Evolutionary conservation across 2,888 invertebrate species (phyloP).

Genomic region (Quadroppia sp.): DNA sequence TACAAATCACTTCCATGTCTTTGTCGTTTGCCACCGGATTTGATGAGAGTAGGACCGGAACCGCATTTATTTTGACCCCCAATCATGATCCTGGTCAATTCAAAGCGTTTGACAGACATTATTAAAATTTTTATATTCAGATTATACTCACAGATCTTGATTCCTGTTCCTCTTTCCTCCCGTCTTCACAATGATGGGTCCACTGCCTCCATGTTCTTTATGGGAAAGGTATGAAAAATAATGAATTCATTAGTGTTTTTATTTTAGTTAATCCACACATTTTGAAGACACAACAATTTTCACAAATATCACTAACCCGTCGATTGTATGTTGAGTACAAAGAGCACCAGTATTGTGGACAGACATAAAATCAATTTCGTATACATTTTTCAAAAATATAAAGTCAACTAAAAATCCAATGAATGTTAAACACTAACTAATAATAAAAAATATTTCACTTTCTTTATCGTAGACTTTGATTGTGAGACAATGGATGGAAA

Average conservation of each 20-base stretch:
- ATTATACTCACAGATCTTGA: neutral
- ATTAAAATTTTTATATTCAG: no score
- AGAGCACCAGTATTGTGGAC: neutral
- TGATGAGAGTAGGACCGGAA: neutral
- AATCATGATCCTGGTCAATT: neutral
- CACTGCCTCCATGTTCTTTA: neutral
- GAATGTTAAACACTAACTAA: neutral
- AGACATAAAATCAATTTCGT: neutral
- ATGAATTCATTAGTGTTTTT: neutral
- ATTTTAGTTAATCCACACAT: neutral
- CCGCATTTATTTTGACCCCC: slow-evolving; percentile 11
- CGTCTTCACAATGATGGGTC: neutral
- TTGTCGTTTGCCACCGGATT: neutral
- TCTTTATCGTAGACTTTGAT: neutral
- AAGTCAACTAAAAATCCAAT: neutral
- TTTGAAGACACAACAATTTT: no score
- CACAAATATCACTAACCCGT: slow-evolving; percentile 3
- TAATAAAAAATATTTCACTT: neutral
- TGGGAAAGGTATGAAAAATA: neutral
- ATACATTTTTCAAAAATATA: neutral
- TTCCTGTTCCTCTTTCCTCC: neutral
- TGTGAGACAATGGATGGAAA: neutral
- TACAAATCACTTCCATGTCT: neutral
- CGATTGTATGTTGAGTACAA: neutral
- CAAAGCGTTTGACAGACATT: no score